Conservation (phyloP, 2,113 vertebrate species). For the Rhinichthys klamathensis region DNA sequence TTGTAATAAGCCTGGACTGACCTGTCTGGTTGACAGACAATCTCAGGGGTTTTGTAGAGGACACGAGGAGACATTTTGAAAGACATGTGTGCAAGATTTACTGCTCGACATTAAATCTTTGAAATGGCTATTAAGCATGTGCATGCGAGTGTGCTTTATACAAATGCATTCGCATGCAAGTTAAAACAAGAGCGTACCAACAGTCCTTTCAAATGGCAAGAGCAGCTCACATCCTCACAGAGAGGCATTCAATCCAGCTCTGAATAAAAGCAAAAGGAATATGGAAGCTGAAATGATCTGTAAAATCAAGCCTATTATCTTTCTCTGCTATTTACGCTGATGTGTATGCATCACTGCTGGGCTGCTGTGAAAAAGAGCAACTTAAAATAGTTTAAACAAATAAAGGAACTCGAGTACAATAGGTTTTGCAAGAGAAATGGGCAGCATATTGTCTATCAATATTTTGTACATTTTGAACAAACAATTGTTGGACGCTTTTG, state of each 20-base stretch:
- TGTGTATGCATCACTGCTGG: background rate
- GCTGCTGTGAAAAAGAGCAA: background rate
- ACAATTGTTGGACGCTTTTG: background rate
- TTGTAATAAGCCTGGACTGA: constrained; percentile 67
- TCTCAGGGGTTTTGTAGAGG: constrained; percentile 61
- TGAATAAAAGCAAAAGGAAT: background rate
- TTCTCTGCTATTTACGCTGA: background rate
- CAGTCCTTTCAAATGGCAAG: background rate
- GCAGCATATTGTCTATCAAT: too few relatives aligned
- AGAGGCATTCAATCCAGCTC: background rate
- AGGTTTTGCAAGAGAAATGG: background rate
- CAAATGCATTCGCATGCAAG: background rate
- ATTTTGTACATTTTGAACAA: background rate
- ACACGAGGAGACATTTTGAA: constrained; percentile 47
- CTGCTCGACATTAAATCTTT: constrained; percentile 10
- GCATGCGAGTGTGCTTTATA: constrained; percentile 5
- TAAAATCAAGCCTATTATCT: constrained; percentile 25
- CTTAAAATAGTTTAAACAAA: background rate
- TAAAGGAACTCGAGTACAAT: background rate
- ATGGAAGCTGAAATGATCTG: constrained; percentile 21
- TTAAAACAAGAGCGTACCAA: background rate
- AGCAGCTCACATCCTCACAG: background rate
- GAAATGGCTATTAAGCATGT: background rate
- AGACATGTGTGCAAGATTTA: constrained; percentile 46
- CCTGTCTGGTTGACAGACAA: constrained; percentile 66